A percentile compares a stretch with the other conserved stretches of the same genome.
Conservation (phyloP, 2,797 vertebrate genomes). For the Galago senegalensis region DNA sequence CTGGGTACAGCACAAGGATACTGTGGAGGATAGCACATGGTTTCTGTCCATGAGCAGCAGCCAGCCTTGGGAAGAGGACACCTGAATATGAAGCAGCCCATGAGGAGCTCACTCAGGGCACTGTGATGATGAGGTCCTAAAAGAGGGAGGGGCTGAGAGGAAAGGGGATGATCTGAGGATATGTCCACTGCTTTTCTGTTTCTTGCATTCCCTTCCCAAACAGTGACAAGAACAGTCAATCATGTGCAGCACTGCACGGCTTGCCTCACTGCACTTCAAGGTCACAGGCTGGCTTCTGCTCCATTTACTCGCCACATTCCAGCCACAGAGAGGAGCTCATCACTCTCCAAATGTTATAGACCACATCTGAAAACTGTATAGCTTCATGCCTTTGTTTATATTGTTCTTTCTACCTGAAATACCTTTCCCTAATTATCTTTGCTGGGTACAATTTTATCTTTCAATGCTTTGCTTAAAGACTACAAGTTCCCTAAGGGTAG, state of each 20-base stretch:
- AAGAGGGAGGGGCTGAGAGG: neutral
- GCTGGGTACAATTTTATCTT: neutral
- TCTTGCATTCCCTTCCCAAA: neutral
- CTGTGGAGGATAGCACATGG: neutral
- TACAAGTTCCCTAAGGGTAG: neutral
- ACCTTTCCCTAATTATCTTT: neutral
- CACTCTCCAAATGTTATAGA: neutral
- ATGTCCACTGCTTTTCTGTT: neutral
- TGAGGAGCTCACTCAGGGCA: neutral
- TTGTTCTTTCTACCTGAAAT: neutral
- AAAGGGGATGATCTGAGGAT: neutral
- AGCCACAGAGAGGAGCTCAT: neutral
- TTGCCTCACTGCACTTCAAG: neutral
- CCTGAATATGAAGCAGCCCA: neutral
- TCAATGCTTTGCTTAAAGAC: conserved; percentile 37
- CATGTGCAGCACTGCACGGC: neutral
- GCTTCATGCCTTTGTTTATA: neutral
- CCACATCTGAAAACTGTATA: neutral
- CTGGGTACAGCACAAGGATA: neutral
- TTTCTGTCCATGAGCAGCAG: neutral
- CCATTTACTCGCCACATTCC: neutral
- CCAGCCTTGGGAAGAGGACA: neutral
- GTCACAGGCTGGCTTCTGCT: neutral
- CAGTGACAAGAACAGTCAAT: neutral
- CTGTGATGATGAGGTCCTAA: neutral